Percentiles rank a stretch among this genome's conserved stretches.
Evolutionary conservation across 2,797 vertebrate genomes (phyloP).

Genomic region (Chelonia mydas): DNA sequence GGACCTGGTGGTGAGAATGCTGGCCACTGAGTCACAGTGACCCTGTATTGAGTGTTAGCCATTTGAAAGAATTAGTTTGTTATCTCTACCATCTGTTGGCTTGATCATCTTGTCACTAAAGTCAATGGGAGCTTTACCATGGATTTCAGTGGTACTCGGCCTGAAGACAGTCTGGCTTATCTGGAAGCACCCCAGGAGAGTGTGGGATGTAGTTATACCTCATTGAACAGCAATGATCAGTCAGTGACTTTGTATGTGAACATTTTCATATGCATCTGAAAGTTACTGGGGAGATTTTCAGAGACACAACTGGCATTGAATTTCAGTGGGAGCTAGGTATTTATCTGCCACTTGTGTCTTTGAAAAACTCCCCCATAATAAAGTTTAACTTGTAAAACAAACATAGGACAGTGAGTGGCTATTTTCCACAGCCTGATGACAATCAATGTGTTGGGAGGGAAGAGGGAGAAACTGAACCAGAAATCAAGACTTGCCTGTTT

Average conservation of each 20-base stretch:
- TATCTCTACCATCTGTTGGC: rapidly evolving
- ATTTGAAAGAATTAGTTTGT: neutral
- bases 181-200: neutral
- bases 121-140: rapidly evolving
- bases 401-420: neutral
- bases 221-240: rapidly evolving
- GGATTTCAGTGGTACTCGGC: neutral
- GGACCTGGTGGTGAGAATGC: rapidly evolving
- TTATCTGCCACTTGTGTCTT: neutral
- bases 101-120: rapidly evolving
- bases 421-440: slow-evolving; percentile 18
- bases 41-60: rapidly evolving
- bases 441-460: neutral
- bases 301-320: neutral
- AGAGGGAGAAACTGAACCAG: neutral
- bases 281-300: neutral
- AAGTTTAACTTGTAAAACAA: neutral
- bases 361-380: neutral
- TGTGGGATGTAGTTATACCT: neutral
- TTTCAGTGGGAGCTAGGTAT: neutral
- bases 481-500: neutral
- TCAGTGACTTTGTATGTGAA: neutral
- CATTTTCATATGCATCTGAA: neutral
- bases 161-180: neutral
- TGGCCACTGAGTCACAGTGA: neutral